phyloP scores from a whole-genome alignment of 2,888 invertebrate species.

The Tuta absoluta region DNA sequence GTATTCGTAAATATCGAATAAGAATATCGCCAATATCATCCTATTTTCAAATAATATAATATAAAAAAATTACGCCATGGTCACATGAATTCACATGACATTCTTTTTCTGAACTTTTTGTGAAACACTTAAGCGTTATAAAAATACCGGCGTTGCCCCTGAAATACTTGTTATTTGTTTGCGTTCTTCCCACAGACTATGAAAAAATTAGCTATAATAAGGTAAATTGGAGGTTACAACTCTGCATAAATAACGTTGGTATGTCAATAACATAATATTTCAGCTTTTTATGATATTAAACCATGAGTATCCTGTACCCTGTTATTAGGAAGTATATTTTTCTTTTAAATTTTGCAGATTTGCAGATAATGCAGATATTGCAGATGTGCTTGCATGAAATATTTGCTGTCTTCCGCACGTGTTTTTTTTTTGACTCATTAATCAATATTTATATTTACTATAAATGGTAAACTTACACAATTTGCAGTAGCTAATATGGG shows the following conservation, averaged over 20 bases:
- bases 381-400: too few relatives aligned
- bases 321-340: constrained; percentile 7
- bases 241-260: constrained; percentile 55
- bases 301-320: constrained; percentile 28
- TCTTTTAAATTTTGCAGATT: background rate
- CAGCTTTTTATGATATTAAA: constrained; percentile 43
- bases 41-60: too few relatives aligned
- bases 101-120: constrained; percentile 18
- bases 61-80: constrained; percentile 3
- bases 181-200: constrained; percentile 26
- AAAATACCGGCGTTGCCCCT: constrained; percentile 26
- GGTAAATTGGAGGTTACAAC: constrained; percentile 38
- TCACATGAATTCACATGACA: background rate
- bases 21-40: too few relatives aligned
- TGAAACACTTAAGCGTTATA: constrained; percentile 23
- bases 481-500: too few relatives aligned
- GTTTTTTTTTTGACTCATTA: too few relatives aligned
- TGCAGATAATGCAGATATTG: too few relatives aligned
- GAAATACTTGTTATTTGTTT: constrained; percentile 28
- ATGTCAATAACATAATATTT: constrained; percentile 43
- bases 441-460: too few relatives aligned
- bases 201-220: constrained; percentile 25
- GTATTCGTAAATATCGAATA: too few relatives aligned
- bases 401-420: too few relatives aligned
- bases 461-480: too few relatives aligned